Evolutionary conservation across 2,797 vertebrate genomes (phyloP).

Genomic region (Caiman crocodilus): DNA sequence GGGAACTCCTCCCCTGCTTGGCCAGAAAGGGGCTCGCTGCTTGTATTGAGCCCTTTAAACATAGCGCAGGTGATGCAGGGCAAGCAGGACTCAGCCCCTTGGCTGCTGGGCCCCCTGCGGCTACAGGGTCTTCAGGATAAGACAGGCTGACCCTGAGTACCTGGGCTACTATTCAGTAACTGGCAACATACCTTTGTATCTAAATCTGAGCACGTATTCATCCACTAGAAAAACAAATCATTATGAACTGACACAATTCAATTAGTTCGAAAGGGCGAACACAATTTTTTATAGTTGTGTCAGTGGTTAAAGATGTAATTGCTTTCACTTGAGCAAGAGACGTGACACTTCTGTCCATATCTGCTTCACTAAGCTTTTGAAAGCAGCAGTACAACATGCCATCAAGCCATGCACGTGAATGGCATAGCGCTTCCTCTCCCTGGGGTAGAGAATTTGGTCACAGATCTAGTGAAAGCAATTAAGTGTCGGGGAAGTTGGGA

Average conservation of each 20-base stretch:
- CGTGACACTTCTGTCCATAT: neutral
- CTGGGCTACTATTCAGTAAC: neutral
- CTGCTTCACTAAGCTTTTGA: neutral
- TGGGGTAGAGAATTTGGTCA: neutral
- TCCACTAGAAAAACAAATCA: neutral
- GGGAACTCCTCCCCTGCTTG: too few relatives aligned
- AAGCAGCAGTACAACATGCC: neutral
- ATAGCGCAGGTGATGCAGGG: too few relatives aligned
- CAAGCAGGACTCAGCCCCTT: too few relatives aligned
- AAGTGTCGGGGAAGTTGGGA: rapidly evolving
- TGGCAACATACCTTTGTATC: neutral
- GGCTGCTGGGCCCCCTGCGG: too few relatives aligned
- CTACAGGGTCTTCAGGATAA: too few relatives aligned
- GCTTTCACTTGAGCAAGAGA: neutral
- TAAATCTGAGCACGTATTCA: neutral
- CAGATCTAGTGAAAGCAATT: neutral
- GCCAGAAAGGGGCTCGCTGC: too few relatives aligned
- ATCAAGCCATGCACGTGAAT: neutral
- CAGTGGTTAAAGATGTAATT: neutral
- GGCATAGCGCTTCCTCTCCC: neutral
- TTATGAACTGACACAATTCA: neutral
- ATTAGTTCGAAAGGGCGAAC: neutral
- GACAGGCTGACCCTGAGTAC: too few relatives aligned
- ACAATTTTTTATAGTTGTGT: rapidly evolving
- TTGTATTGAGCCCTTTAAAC: too few relatives aligned